Percentiles rank a stretch among this genome's conserved stretches.
phyloP scores from a whole-genome alignment of 2,797 vertebrate genomes.

The Danio tinwini region DNA sequence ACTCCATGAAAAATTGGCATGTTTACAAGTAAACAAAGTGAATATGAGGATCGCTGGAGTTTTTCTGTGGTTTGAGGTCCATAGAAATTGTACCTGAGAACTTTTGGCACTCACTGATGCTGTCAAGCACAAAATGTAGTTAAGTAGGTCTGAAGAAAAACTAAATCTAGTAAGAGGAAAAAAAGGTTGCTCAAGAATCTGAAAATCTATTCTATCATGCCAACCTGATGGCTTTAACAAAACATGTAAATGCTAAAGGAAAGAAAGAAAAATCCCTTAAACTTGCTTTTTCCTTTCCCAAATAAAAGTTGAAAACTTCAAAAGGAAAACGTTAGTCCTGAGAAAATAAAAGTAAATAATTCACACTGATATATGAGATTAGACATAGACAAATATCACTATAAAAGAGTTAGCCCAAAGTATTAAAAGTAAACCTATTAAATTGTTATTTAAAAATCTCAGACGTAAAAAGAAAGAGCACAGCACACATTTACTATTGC shows the following conservation, averaged over 20 bases:
- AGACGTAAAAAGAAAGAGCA: slow-evolving; percentile 19
- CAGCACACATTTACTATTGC: neutral
- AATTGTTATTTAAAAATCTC: neutral
- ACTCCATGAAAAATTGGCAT: slow-evolving; percentile 59
- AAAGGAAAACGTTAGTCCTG: slow-evolving; percentile 14
- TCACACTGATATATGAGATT: slow-evolving; percentile 2
- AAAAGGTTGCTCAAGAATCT: slow-evolving; percentile 67
- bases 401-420: neutral
- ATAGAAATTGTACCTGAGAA: slow-evolving; percentile 62
- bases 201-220: slow-evolving; percentile 63
- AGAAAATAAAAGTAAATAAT: neutral
- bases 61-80: slow-evolving; percentile 50
- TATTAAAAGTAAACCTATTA: slow-evolving; percentile 20
- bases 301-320: neutral
- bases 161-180: slow-evolving; percentile 27
- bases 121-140: slow-evolving; percentile 17
- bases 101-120: slow-evolving; percentile 55
- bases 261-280: neutral
- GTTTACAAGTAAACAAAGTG: slow-evolving; percentile 56
- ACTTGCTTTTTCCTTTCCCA: neutral
- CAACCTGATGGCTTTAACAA: slow-evolving; percentile 61
- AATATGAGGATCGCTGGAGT: slow-evolving; percentile 55
- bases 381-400: neutral
- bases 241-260: slow-evolving; percentile 37
- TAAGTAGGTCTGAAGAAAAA: slow-evolving; percentile 9